Base-by-base conservation (phyloP, 2,888 invertebrate genomes). In the Nebria brevicollis region DNA sequence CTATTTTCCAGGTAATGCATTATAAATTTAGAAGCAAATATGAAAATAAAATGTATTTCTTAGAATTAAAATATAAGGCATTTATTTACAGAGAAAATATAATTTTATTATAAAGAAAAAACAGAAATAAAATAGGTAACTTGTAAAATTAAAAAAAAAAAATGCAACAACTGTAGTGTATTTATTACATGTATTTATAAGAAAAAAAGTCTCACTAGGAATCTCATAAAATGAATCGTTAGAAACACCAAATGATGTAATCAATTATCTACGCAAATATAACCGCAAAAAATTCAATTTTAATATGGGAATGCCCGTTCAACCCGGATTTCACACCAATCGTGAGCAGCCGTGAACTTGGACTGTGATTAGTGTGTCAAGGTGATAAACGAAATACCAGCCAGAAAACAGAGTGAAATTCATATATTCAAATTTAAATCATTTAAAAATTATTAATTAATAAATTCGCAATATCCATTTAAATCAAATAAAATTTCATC, bases 331-430 rank as follows among this genome's bases (percentile, higher is more conserved):
- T 15, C 42, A 73, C 20, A 43, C 41, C 73, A 54, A 8, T 54
- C 7, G 8, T 54, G 43, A 73, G 20, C 73, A 73, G 42, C 73
- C 73, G 42, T 73, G 73, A 73, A 73, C 73, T 73, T 73, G 43
- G n/a, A 68, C 41, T 42, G 15, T 13, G 41, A 73, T 73, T 1
- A 73, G 73, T 73, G 54, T 54, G 73, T 43, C 73, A 73, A 73
- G 73, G 73, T 73, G 20, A 73, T 13, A 73, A 73, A 73, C 20
- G 13, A 42, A 42, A 41, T 34, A 43, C 20, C 15, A 20, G 20
- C 20, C 73, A 25, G 26, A 26, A 26, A 70, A 34, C 70, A 70
- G 70, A 70, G 34, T 34, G n/a, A 20, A 25, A 34, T 20, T 70
- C 70, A 26, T 10, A 15, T 7, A 70, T 70, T 34, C 34, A 34